These are phyloP conservation scores for Pipistrellus pipistrellus DNA, from an alignment of 2,797 vertebrate species.

Conservation along the genomic window DNA sequence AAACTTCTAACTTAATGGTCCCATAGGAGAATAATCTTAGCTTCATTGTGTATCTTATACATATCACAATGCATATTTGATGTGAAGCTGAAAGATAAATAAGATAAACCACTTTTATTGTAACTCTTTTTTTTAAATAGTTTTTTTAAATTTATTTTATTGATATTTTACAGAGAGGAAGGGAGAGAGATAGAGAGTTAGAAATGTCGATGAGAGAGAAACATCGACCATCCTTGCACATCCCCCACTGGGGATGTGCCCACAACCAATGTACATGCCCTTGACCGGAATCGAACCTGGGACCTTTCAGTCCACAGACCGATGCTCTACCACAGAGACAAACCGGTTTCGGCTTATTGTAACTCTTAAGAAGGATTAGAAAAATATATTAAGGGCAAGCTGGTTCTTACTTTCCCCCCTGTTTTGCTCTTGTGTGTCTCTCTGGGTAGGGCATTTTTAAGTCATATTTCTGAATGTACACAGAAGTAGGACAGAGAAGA, in stretches of 20 bases:
- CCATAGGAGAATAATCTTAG: slow-evolving; percentile 53
- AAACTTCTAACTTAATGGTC: slow-evolving; percentile 72
- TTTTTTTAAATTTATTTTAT: too few species aligned
- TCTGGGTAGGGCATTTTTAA: neutral
- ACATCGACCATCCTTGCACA: too few species aligned
- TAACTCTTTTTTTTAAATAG: too few species aligned
- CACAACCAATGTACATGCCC: too few species aligned
- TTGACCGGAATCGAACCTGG: too few species aligned
- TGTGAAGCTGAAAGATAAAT: slow-evolving; percentile 73
- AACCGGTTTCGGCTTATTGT: too few species aligned
- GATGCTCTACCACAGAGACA: too few species aligned
- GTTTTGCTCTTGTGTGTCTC: slow-evolving; percentile 26
- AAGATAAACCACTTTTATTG: slow-evolving; percentile 65
- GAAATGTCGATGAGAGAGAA: too few species aligned
- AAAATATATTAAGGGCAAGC: slow-evolving; percentile 51
- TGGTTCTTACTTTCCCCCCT: neutral
- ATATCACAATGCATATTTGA: slow-evolving; percentile 63
- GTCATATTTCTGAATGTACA: slow-evolving; percentile 23
- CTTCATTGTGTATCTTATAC: slow-evolving; percentile 59
- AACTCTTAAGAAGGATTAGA: slow-evolving; percentile 49
- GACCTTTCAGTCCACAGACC: too few species aligned
- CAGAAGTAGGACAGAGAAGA: neutral
- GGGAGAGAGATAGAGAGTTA: too few species aligned
- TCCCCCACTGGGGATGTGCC: too few species aligned
- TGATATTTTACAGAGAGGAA: too few species aligned